Conservation (phyloP, 2,888 invertebrate species). For the Allygus modestus region DNA sequence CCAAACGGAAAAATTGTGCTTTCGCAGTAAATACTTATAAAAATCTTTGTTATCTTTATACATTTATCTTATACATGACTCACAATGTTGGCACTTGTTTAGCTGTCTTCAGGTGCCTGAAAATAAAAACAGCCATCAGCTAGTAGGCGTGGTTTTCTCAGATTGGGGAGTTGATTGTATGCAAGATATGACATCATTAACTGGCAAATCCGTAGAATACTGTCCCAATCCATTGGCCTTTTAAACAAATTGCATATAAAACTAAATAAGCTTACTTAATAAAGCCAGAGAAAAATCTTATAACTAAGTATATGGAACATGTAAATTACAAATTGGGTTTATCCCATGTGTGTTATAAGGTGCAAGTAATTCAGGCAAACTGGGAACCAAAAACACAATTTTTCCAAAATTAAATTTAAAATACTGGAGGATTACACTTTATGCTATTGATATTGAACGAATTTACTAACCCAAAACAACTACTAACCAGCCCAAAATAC, state of each 20-base stretch:
- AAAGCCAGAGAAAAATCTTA: background rate
- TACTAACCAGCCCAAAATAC: background rate
- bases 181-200: background rate
- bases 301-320: background rate
- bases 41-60: constrained; percentile 23
- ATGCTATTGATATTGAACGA: background rate
- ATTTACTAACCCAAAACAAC: constrained; percentile 15
- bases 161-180: background rate
- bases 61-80: constrained; percentile 24
- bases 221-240: too few relatives aligned
- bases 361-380: background rate
- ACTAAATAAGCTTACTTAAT: too few relatives aligned
- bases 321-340: background rate
- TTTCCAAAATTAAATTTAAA: background rate
- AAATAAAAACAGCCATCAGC: constrained; percentile 14
- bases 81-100: constrained; percentile 27
- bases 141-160: background rate
- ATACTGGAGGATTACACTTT: background rate
- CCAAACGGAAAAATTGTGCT: constrained; percentile 31
- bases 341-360: too few relatives aligned
- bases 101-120: constrained; percentile 31
- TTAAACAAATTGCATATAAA: too few relatives aligned
- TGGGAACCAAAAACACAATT: background rate
- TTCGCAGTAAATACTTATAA: constrained; percentile 19
- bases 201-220: too few relatives aligned